Evolutionary conservation across 2,888 invertebrate species (phyloP), one percentile per base, ranked within the genome.

Genomic region (Parnassius apollo): DNA sequence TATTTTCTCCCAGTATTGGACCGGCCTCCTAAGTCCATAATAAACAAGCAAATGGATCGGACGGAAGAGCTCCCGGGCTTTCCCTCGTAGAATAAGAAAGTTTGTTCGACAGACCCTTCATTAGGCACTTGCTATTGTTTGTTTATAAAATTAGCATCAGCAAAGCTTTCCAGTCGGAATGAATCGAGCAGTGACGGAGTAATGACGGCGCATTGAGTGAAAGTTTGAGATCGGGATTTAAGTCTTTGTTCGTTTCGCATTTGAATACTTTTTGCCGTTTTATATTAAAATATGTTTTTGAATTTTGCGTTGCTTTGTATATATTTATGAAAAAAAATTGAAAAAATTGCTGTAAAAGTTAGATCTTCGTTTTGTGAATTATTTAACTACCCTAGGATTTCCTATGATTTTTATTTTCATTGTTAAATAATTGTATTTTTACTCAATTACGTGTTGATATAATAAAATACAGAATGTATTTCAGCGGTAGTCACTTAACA

Each of bases 31-130:
- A 85, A 88, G 88, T 83, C 82, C 79, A 85, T 82, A 80, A 85
- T 86, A 90, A 91, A 90, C 85, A 90, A 86, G 83, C 82, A 86
- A 89, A 89, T 88, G 89, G 87, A 83, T 85, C 81, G 85, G 80
- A 81, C 86, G 88, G 88, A 88, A 88, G 79, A 78, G 85, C 86
- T 75, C 80, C 75, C 71, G 81, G 83, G 81, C 76, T 76, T 81
- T 78, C 80, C 80, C 78, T 77, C 71, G 67, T 72, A 79, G 84
- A 83, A 85, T 83, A 90, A 89, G 88, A 89, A 90, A 91, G 84
- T 91, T 89, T 85, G 83, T 55, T 81, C 82, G 81, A 76, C 76
- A 76, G 78, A 75, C 83, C 84, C 85, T 87, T 91, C 91, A 90
- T 91, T 91, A 91, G 88, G 82, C 82, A 80, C 80, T 79, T 77